Base-by-base conservation (phyloP, 2,797 vertebrate genomes). In the Lagorchestes hirsutus region DNA sequence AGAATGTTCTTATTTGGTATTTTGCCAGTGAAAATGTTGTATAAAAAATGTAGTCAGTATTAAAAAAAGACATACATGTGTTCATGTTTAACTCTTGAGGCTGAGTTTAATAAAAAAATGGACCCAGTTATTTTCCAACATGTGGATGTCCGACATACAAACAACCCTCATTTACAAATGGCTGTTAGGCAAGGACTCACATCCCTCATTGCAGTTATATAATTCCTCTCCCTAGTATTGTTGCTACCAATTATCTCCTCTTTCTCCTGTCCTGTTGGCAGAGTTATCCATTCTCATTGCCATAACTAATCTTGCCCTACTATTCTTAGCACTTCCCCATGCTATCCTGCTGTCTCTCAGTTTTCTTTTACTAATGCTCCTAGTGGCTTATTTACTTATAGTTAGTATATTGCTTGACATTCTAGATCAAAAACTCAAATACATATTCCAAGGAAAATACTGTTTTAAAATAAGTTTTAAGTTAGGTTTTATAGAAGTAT, bases 21-120 rank as follows among this genome's bases (percentile, higher is more conserved):
- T 87, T 96, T 94, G 29, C 92, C 93, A 94, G 29, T 50, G 22
- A 24, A 94, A 94, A 55, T 93, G 91, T 82, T 27, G 67, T 55
- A 57, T 91, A 96, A 95, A 92, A 94, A 90, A 56, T 58, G 2
- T 90, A 29, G 40, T 91, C 55, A 91, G 40, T 90, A 67, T 90
- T 91, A 54, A 95, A 90, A 93, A 93, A 22, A 93, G 12, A 55
- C 94, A 50, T 94, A 62, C 52, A 50, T 92, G 3, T 92, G 90
- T 62, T 94, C 95, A 67, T 94, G 40, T 97, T 95, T 96, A 67
- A 55, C 91, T 82, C 62, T 28, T 56, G 34, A 93, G 12, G 54
- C 92, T 95, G 27, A 94, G 40, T 87, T 93, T 96, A 50, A 92
- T 87, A 18, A 96, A 22, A 5, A 9, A 92, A 5, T 96, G n/a